phyloP scores from a whole-genome alignment of 2,113 vertebrate genomes.

The Sorex araneus region DNA sequence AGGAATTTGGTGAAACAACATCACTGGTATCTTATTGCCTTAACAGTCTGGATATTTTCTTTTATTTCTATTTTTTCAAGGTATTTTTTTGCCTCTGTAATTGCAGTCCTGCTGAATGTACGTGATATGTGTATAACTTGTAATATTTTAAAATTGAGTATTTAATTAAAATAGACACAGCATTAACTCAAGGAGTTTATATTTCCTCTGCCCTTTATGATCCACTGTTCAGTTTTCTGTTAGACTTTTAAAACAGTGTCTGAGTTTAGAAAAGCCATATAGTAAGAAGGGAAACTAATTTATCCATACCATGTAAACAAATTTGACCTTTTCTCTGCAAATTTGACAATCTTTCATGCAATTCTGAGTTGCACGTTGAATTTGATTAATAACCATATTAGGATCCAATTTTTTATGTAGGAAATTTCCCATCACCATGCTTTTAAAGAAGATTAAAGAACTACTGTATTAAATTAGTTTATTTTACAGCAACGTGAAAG shows the following conservation, averaged over 20 bases:
- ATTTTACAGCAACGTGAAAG: conserved; percentile 55
- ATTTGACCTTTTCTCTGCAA: conserved; percentile 62
- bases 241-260: conserved; percentile 54
- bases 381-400: conserved; percentile 75
- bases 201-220: conserved; percentile 42
- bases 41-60: conserved; percentile 25
- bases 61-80: not conserved
- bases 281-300: conserved; percentile 75
- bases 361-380: conserved; percentile 39
- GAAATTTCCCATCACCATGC: conserved; percentile 59
- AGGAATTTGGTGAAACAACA: conserved; percentile 26
- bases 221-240: conserved; percentile 48
- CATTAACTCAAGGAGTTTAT: conserved; percentile 31
- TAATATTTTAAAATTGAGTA: not conserved
- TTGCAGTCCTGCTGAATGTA: conserved; percentile 2
- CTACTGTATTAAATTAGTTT: conserved; percentile 67
- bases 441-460: conserved; percentile 74
- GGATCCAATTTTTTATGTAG: conserved; percentile 69
- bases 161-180: conserved; percentile 53
- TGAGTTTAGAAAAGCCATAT: conserved; percentile 59
- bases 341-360: conserved; percentile 65
- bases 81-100: not conserved
- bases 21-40: not conserved
- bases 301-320: conserved; percentile 58
- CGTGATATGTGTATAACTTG: not conserved